A percentile compares a stretch with the other conserved stretches of the same genome.
These are phyloP conservation scores for Apamea anceps DNA, from an alignment of 2,888 invertebrate genomes.

Conservation along the genomic window DNA sequence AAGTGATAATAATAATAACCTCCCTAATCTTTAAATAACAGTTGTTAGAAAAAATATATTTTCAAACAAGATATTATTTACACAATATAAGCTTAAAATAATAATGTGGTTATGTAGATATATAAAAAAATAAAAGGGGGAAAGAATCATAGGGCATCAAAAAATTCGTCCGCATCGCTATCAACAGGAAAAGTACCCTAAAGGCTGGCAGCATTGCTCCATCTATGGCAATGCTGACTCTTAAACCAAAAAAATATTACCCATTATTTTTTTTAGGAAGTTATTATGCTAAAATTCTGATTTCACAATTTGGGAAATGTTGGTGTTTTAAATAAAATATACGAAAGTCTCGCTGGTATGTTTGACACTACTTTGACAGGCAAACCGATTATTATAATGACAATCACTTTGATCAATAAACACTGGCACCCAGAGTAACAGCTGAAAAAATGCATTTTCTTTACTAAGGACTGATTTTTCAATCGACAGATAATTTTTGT, in stretches of 20 bases:
- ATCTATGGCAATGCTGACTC: background rate
- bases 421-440: background rate
- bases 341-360: background rate
- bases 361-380: background rate
- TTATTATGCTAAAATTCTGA: background rate
- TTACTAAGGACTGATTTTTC: too few relatives aligned
- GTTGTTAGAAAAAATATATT: too few relatives aligned
- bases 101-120: too few relatives aligned
- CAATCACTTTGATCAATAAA: background rate
- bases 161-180: background rate
- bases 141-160: background rate
- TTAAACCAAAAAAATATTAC: background rate
- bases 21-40: too few relatives aligned
- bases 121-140: background rate
- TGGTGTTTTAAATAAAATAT: background rate
- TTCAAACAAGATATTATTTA: too few relatives aligned
- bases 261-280: background rate
- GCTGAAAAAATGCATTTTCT: background rate
- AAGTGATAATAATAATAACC: too few relatives aligned
- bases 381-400: background rate
- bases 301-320: background rate
- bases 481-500: too few relatives aligned
- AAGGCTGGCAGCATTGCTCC: background rate
- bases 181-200: background rate
- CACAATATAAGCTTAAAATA: too few relatives aligned